Evolutionary conservation across 2,113 vertebrate genomes (phyloP).

Genomic region (Piliocolobus tephrosceles): DNA sequence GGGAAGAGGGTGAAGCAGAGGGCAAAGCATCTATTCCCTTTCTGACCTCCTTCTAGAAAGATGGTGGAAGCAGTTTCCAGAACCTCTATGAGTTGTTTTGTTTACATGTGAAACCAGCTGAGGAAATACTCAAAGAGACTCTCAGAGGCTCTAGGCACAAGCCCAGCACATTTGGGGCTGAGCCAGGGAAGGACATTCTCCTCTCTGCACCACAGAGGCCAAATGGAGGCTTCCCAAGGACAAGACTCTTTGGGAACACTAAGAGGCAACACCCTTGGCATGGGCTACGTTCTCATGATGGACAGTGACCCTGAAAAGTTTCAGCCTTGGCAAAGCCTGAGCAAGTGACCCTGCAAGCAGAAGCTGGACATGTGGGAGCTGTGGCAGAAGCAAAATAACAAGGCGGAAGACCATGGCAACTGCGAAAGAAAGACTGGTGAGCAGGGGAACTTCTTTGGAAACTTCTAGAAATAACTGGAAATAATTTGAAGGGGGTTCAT

Average conservation of each 20-base stretch:
- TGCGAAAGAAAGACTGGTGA: not conserved
- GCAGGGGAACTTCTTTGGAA: not conserved
- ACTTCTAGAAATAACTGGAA: constrained; percentile 10
- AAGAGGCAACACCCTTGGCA: not conserved
- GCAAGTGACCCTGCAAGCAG: not conserved
- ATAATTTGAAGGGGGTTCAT: not conserved
- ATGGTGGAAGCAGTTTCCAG: not conserved
- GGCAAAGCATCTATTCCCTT: not conserved
- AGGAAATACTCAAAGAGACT: not conserved
- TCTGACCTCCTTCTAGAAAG: not conserved
- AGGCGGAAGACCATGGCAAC: not conserved
- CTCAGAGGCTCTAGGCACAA: not conserved
- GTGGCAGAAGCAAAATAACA: not conserved
- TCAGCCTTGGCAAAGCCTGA: not conserved
- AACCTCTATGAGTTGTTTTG: not conserved
- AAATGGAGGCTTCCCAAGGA: not conserved
- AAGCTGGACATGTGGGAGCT: not conserved
- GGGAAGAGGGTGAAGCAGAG: not conserved
- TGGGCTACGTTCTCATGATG: not conserved
- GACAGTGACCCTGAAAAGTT: not conserved
- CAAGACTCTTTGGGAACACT: not conserved
- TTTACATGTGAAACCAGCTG: not conserved
- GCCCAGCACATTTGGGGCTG: not conserved
- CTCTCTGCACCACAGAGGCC: not conserved
- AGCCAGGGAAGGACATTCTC: not conserved